These are phyloP conservation scores for Bombus huntii DNA, from an alignment of 1,140 invertebrate genomes.

Conservation along the genomic window DNA sequence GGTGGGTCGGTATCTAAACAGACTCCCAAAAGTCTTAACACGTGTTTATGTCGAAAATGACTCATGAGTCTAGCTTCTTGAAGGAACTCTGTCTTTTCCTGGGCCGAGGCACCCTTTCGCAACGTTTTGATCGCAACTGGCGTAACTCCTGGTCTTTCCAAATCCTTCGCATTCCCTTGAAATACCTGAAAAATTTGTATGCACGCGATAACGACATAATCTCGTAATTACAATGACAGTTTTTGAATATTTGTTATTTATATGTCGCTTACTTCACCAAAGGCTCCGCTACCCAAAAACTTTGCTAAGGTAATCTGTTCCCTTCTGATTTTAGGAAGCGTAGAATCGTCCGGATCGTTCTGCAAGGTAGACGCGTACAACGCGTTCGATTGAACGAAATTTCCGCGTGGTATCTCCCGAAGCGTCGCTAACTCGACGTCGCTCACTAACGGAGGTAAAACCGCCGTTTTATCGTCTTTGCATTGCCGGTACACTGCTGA, in stretches of 20 bases:
- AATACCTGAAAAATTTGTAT: slow-evolving; percentile 84
- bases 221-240: neutral
- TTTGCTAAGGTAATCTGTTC: slow-evolving; percentile 92
- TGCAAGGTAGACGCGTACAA: slow-evolving; percentile 88
- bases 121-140: slow-evolving; percentile 88
- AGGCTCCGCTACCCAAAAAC: slow-evolving; percentile 97
- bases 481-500: slow-evolving; percentile 81
- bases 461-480: slow-evolving; percentile 85
- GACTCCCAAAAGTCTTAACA: slow-evolving; percentile 95
- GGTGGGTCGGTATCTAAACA: slow-evolving; percentile 96
- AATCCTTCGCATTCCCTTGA: slow-evolving; percentile 90
- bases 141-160: slow-evolving; percentile 82
- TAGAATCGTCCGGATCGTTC: slow-evolving; percentile 85
- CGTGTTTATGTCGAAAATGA: slow-evolving; percentile 98
- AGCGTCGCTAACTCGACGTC: slow-evolving; percentile 94
- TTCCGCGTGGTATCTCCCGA: slow-evolving; percentile 90
- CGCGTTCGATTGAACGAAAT: slow-evolving; percentile 91
- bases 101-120: slow-evolving; percentile 94
- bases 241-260: neutral
- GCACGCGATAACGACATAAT: neutral
- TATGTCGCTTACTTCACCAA: slow-evolving; percentile 89
- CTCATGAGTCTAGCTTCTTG: slow-evolving; percentile 99
- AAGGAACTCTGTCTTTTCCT: slow-evolving; percentile 96
- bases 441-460: slow-evolving; percentile 83
- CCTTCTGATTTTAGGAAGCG: slow-evolving; percentile 92